phyloP scores from a whole-genome alignment of 2,888 invertebrate species.

The Drosophila villosipedis region DNA sequence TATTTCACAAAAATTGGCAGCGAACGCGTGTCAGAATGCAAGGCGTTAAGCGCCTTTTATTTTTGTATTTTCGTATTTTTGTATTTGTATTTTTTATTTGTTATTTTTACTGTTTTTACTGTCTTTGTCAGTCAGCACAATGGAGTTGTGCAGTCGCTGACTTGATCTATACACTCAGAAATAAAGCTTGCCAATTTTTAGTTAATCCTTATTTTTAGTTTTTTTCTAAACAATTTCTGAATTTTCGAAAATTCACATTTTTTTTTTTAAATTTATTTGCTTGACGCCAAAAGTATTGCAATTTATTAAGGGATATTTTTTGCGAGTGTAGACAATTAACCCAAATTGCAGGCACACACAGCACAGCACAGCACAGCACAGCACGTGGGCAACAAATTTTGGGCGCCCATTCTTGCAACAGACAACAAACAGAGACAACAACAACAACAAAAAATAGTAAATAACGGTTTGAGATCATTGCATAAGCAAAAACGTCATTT shows the following conservation, averaged over 20 bases:
- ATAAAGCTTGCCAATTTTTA: background rate
- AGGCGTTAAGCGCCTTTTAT: slow-evolving; percentile 70
- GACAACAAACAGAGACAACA: slow-evolving; percentile 15
- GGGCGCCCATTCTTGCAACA: slow-evolving; percentile 67
- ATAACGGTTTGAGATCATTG: slow-evolving; percentile 48
- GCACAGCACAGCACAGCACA: slow-evolving; percentile 50
- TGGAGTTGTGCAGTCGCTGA: slow-evolving; percentile 39
- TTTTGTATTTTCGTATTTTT: slow-evolving; percentile 22
- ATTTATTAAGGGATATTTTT: background rate
- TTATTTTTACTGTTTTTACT: slow-evolving; percentile 11
- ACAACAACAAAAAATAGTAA: slow-evolving; percentile 13
- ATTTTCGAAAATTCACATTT: background rate
- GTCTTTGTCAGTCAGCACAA: slow-evolving; percentile 47
- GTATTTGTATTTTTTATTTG: background rate
- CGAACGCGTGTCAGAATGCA: slow-evolving; percentile 72
- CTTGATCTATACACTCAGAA: slow-evolving; percentile 52
- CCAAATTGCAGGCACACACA: slow-evolving; percentile 62
- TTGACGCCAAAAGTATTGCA: background rate
- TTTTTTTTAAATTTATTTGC: background rate
- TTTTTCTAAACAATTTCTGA: background rate
- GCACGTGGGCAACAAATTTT: slow-evolving; percentile 73
- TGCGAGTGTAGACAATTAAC: slow-evolving; percentile 67
- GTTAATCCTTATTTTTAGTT: too few species aligned
- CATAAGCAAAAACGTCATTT: slow-evolving; percentile 68
- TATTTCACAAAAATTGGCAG: slow-evolving; percentile 62